Evolutionary conservation across 2,888 invertebrate genomes (phyloP).

Genomic region (Pogonocherus hispidulus): DNA sequence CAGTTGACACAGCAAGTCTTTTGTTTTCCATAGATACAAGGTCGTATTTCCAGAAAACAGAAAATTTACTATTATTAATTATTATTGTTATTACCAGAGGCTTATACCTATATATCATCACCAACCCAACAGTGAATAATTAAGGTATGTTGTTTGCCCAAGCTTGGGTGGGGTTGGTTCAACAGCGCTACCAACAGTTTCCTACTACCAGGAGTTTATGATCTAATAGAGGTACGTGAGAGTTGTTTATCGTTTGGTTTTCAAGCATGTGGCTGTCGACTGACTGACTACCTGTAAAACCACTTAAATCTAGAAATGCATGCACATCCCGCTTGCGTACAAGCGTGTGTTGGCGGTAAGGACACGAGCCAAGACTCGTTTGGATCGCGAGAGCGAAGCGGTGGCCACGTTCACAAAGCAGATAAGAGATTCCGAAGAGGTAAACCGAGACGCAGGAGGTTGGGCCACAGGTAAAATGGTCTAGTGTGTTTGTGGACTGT

Average conservation of each 20-base stretch:
- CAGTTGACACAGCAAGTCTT: no score
- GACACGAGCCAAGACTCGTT: slow-evolving; percentile 42
- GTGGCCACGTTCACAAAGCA: slow-evolving; percentile 45
- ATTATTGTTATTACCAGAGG: no score
- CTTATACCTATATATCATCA: no score
- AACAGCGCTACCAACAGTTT: slow-evolving; percentile 10
- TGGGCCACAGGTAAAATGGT: slow-evolving; percentile 20
- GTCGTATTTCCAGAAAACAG: no score
- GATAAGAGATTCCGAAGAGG: slow-evolving; percentile 41
- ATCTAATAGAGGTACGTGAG: neutral
- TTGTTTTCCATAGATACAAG: no score
- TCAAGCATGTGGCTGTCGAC: neutral
- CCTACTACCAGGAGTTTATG: slow-evolving; percentile 12
- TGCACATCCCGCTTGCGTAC: slow-evolving; percentile 27
- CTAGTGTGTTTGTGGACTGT: neutral
- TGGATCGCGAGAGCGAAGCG: slow-evolving; percentile 37
- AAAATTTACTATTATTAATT: no score
- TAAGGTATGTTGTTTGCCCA: no score
- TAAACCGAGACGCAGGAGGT: slow-evolving; percentile 34
- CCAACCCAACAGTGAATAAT: no score
- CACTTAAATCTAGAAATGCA: neutral
- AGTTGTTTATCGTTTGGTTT: neutral
- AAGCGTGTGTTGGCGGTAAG: slow-evolving; percentile 36
- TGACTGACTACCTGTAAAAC: neutral
- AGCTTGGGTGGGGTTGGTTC: slow-evolving; percentile 2